Base-by-base conservation (phyloP, 2,797 vertebrate species). In the Poecilia picta region DNA sequence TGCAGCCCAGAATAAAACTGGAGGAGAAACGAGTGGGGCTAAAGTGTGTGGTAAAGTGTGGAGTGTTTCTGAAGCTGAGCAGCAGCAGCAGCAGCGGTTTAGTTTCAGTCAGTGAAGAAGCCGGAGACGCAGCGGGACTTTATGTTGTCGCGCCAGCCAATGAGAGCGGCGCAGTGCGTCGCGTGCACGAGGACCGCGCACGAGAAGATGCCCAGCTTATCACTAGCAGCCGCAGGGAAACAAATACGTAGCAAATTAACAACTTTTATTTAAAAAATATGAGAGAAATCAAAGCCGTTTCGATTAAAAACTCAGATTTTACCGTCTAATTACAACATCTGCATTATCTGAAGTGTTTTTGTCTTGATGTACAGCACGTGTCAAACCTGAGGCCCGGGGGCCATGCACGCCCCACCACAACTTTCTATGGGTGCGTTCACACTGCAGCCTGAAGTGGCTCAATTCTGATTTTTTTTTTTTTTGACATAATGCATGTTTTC, bases 81-180 rank as follows among this genome's bases (percentile, higher is more conserved):
- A n/a, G 57, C 36, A 75, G n/a, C n/a, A 39, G 36, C 33, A 43
- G 53, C 79, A 31, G 74, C 75, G 36, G 68, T n/a, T 68, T 46
- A 46, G 25, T 46, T 45, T 6, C 11, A 71, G 68, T 46, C 46
- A 68, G 71, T 64, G 73, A 43, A 66, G 36, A 55, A 59, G 55
- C 20, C 23, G 62, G 18, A 13, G n/a, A 47, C 93, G 92, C 94
- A 93, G 95, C 93, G 91, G 91, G 88, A 87, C 86, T 95, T 95
- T 96, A 96, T 95, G 93, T 76, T 73, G 87, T 83, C 70, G 87
- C 88, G 89, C 72, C 89, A 79, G 88, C 95, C 96, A 96, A 96
- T 96, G 85, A 94, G 92, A 77, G 84, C 46, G n/a, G 86, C 68
- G 78, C 77, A n/a, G 4, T 70, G 64, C 64, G 64, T 39, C 36